These are phyloP conservation scores for Acrobasis suavella DNA, from an alignment of 2,888 invertebrate species.

Conservation along the genomic window DNA sequence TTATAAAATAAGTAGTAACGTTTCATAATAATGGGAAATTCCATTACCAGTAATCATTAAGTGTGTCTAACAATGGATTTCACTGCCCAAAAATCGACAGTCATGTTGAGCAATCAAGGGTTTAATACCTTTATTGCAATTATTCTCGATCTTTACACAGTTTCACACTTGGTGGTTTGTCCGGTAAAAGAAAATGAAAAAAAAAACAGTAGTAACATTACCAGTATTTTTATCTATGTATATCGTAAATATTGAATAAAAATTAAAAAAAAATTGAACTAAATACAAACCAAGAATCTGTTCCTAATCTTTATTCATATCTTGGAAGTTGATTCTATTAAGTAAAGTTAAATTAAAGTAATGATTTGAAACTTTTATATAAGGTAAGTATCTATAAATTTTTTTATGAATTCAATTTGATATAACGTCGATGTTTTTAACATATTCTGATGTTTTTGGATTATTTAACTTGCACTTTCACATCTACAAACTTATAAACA, in stretches of 20 bases:
- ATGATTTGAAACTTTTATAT: too few relatives aligned
- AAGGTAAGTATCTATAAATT: too few relatives aligned
- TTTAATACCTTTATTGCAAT: slow-evolving; percentile 15
- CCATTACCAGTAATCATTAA: neutral
- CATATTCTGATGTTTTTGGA: too few relatives aligned
- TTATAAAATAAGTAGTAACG: neutral
- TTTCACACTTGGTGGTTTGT: slow-evolving; percentile 13
- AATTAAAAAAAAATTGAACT: too few relatives aligned
- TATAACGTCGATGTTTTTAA: too few relatives aligned
- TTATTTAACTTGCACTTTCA: too few relatives aligned
- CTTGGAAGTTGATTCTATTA: too few relatives aligned
- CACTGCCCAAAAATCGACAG: neutral
- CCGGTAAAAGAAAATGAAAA: neutral
- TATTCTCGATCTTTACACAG: neutral
- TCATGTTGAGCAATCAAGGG: slow-evolving; percentile 13
- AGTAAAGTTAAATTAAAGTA: too few relatives aligned
- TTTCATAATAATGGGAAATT: neutral
- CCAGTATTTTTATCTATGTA: neutral
- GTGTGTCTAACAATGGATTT: neutral
- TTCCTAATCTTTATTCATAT: too few relatives aligned
- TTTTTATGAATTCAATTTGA: too few relatives aligned
- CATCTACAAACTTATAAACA: neutral
- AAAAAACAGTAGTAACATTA: slow-evolving; percentile 1
- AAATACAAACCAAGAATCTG: too few relatives aligned
- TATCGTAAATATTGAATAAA: neutral